A percentile compares a stretch with the other conserved stretches of the same genome.
These are phyloP conservation scores for Anolis carolinensis DNA, from an alignment of 2,113 vertebrate genomes.

Conservation along the genomic window DNA sequence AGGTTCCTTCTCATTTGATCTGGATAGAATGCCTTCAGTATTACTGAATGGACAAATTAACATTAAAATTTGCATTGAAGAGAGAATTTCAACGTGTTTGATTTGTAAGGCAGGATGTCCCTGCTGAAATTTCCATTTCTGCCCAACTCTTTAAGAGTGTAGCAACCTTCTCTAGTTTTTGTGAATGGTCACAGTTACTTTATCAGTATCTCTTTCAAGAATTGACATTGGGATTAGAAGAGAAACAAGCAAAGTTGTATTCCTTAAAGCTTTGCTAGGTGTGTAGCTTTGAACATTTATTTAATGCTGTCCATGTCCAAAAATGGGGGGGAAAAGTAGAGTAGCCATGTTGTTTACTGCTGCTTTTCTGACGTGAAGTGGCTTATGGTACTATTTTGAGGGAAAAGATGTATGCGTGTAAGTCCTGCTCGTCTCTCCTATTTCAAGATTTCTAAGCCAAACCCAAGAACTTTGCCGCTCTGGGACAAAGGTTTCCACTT, in stretches of 20 bases:
- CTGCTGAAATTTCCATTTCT: background rate
- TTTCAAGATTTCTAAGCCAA: background rate
- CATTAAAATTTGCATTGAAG: too few species aligned
- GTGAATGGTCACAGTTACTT: too few species aligned
- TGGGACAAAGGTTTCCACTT: background rate
- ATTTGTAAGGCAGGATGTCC: too few species aligned
- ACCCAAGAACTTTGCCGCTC: background rate
- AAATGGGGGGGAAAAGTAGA: background rate
- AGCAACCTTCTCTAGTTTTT: too few species aligned
- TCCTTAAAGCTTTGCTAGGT: background rate
- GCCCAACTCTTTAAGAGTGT: too few species aligned
- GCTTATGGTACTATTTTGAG: background rate
- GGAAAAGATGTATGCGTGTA: background rate
- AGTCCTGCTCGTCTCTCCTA: background rate
- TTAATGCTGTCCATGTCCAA: background rate
- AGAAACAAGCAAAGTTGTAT: background rate
- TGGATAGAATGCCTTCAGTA: too few species aligned
- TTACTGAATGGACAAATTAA: too few species aligned
- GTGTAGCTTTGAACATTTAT: too few species aligned
- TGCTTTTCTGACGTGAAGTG: background rate
- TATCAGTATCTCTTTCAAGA: background rate
- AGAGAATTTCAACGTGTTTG: too few species aligned
- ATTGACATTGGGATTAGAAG: background rate
- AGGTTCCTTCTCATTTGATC: too few species aligned
- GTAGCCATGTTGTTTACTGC: background rate